phyloP scores from a whole-genome alignment of 2,113 vertebrate genomes.

The Clarias batrachus region DNA sequence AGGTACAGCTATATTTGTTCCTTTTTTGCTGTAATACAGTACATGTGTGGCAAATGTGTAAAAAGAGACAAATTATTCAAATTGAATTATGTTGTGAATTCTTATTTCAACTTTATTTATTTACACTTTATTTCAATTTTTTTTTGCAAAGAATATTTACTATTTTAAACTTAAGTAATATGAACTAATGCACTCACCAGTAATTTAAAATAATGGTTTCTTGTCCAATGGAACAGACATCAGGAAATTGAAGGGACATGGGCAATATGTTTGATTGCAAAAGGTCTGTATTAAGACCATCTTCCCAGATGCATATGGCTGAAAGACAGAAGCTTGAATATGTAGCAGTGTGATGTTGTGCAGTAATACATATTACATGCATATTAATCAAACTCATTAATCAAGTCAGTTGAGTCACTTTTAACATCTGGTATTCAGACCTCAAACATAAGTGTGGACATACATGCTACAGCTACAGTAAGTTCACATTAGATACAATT shows the following conservation, averaged over 20 bases:
- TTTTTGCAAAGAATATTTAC: neutral
- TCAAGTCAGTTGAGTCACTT: neutral
- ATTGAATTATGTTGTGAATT: neutral
- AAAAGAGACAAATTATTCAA: neutral
- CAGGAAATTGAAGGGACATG: fast-evolving
- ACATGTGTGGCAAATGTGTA: neutral
- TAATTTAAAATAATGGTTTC: neutral
- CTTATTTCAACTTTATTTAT: neutral
- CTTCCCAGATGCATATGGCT: slow-evolving; percentile 14
- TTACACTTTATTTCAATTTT: too few relatives aligned
- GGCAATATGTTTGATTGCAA: neutral
- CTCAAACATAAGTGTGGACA: neutral
- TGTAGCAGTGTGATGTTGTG: neutral
- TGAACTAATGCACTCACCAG: slow-evolving; percentile 62
- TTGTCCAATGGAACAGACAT: neutral
- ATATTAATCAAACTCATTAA: neutral
- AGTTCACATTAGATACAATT: neutral
- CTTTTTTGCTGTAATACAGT: slow-evolving; percentile 53
- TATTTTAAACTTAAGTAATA: neutral
- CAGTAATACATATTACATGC: neutral
- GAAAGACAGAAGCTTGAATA: neutral
- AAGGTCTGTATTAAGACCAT: neutral
- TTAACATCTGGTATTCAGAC: neutral
- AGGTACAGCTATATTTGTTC: slow-evolving; percentile 35
- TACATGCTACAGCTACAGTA: neutral